These are phyloP conservation scores for Hypomecis punctinalis DNA, from an alignment of 2,888 invertebrate genomes.

Conservation along the genomic window DNA sequence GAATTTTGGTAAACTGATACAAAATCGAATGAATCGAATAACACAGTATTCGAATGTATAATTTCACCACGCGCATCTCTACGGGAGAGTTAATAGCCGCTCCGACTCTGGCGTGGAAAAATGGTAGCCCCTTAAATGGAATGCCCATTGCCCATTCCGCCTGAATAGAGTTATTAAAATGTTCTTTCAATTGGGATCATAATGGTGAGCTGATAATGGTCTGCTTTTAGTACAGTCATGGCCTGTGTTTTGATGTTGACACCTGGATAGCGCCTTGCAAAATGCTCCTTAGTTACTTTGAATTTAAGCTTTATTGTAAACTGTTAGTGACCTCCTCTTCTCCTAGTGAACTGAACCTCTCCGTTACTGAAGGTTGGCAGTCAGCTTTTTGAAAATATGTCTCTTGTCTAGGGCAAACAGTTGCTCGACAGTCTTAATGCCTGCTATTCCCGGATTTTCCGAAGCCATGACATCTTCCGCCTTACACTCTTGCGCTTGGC, in stretches of 20 bases:
- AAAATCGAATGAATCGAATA: not conserved
- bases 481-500: too few relatives aligned
- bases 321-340: too few relatives aligned
- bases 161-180: conserved; percentile 68
- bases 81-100: conserved; percentile 56
- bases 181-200: conserved; percentile 64
- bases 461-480: too few relatives aligned
- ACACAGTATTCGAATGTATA: not conserved
- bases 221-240: conserved; percentile 41
- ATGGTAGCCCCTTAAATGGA: conserved; percentile 61
- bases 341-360: too few relatives aligned
- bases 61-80: conserved; percentile 1
- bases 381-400: too few relatives aligned
- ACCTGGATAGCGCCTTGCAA: not conserved
- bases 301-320: too few relatives aligned
- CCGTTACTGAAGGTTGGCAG: too few relatives aligned
- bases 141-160: conserved; percentile 46
- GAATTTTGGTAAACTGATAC: too few relatives aligned
- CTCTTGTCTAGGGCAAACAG: too few relatives aligned
- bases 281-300: too few relatives aligned
- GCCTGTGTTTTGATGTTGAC: conserved; percentile 1
- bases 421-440: too few relatives aligned
- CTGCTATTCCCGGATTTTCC: too few relatives aligned
- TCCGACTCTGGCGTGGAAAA: conserved; percentile 60
- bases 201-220: conserved; percentile 53